phyloP scores from a whole-genome alignment of 2,797 vertebrate species.

The Anguilla obscura region DNA sequence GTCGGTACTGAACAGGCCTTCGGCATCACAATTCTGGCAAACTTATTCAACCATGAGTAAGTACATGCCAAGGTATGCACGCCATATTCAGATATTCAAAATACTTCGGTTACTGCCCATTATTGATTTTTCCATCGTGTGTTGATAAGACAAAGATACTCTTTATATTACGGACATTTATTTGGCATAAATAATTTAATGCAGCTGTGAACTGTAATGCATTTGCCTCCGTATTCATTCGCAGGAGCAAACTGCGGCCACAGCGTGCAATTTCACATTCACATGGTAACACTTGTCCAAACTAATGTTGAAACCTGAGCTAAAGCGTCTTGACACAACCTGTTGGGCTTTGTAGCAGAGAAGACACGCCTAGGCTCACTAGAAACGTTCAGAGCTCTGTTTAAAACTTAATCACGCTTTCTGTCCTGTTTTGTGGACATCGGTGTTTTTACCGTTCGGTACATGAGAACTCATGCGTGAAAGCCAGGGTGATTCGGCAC shows the following conservation, averaged over 20 bases:
- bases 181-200: not conserved
- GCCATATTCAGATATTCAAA: not conserved
- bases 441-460: not conserved
- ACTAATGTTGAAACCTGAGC: not conserved
- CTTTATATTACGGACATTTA: not conserved
- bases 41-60: not conserved
- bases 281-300: not conserved
- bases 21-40: not conserved
- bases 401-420: not conserved
- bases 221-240: not conserved
- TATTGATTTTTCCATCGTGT: not conserved
- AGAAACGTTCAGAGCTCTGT: not conserved
- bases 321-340: not conserved
- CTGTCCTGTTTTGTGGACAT: not conserved
- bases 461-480: not conserved
- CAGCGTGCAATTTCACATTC: not conserved
- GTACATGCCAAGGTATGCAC: not conserved
- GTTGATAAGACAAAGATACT: not conserved
- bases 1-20: not conserved
- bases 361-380: not conserved
- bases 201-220: not conserved
- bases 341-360: not conserved
- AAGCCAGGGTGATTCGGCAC: not conserved
- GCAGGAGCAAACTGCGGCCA: not conserved
- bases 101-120: not conserved